phyloP scores from a whole-genome alignment of 2,888 invertebrate species.

The Tenthredo distinguenda region DNA sequence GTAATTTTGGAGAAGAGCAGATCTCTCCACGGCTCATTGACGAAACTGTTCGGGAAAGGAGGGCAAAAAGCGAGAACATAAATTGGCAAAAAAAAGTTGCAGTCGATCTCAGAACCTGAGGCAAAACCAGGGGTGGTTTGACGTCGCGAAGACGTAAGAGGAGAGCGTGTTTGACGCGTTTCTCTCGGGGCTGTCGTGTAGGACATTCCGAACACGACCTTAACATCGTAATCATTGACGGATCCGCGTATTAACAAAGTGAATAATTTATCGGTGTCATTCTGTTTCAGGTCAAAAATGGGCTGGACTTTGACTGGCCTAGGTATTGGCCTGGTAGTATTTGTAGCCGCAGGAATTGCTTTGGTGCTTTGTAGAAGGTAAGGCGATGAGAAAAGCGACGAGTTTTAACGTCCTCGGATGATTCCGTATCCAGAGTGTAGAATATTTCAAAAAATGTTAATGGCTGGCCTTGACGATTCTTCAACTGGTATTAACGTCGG shows the following conservation, averaged over 20 bases:
- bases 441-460: not conserved
- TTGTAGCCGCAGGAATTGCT: conserved; percentile 68
- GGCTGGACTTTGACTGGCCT: conserved; percentile 72
- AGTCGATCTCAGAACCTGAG: conserved; percentile 29
- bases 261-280: not conserved
- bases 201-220: conserved; percentile 14
- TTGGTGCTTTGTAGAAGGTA: conserved; percentile 72
- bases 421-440: not conserved
- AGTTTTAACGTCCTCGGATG: not conserved
- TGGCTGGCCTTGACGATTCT: not conserved
- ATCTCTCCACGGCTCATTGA: conserved; percentile 5
- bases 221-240: not conserved
- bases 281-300: conserved; percentile 68
- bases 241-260: not conserved
- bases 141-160: not conserved
- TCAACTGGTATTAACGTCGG: not conserved
- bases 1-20: conserved; percentile 19
- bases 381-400: not conserved
- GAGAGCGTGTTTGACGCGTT: conserved; percentile 15
- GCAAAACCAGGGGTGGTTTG: not conserved
- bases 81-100: conserved; percentile 21
- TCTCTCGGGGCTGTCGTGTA: not conserved
- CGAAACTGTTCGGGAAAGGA: conserved; percentile 44
- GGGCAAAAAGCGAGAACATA: not conserved
- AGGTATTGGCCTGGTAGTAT: conserved; percentile 68